Conservation (phyloP, 2,888 invertebrate genomes). For the Monopis laevigella region DNA sequence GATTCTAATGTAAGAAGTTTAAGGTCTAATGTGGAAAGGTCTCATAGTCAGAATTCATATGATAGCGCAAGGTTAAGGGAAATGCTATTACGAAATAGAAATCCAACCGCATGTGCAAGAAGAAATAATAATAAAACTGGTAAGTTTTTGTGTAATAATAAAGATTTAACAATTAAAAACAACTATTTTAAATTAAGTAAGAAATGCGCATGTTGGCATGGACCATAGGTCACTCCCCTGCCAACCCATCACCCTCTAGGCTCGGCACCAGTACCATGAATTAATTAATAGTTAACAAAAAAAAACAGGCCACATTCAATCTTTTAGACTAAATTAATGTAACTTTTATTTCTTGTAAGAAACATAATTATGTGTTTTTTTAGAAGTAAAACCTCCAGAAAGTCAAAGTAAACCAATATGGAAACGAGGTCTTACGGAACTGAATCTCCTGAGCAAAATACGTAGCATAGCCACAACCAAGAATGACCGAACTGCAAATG, state of each 20-base stretch:
- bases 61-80: conserved; percentile 32
- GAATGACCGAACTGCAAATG: conserved; percentile 36
- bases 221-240: too few relatives aligned
- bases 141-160: too few relatives aligned
- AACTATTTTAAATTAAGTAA: too few relatives aligned
- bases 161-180: too few relatives aligned
- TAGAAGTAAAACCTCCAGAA: conserved; percentile 9
- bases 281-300: too few relatives aligned
- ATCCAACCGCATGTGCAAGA: conserved; percentile 21
- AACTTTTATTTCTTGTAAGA: too few relatives aligned
- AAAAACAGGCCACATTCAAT: too few relatives aligned
- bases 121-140: conserved; percentile 35
- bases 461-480: conserved; percentile 34
- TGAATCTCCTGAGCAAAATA: conserved; percentile 43
- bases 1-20: too few relatives aligned
- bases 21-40: conserved; percentile 33
- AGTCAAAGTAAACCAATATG: conserved; percentile 41
- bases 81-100: conserved; percentile 27
- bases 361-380: neutral
- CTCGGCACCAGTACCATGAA: too few relatives aligned
- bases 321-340: conserved; percentile 12
- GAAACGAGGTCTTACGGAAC: conserved; percentile 51
- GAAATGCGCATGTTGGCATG: too few relatives aligned
- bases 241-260: too few relatives aligned
- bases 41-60: conserved; percentile 46